phyloP scores from a whole-genome alignment of 2,888 invertebrate genomes.

The Busseola fusca region DNA sequence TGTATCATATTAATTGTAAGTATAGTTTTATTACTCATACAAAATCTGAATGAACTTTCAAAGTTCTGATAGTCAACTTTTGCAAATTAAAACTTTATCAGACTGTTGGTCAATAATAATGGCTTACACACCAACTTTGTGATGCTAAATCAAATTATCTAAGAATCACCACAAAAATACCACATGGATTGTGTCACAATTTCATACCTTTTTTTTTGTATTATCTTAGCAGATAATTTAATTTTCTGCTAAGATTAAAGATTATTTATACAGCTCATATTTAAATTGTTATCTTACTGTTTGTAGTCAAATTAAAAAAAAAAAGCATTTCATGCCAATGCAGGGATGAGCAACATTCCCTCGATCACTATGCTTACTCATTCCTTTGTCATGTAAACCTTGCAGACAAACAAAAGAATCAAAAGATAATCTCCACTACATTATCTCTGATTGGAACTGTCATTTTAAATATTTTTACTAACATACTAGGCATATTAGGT shows the following conservation, averaged over 20 bases:
- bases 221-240: background rate
- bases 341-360: no score
- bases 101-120: background rate
- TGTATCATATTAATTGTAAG: background rate
- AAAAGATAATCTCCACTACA: background rate
- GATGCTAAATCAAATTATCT: background rate
- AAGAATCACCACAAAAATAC: background rate
- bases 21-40: background rate
- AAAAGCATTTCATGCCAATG: background rate
- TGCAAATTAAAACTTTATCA: background rate
- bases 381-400: conserved; percentile 24
- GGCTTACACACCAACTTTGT: background rate
- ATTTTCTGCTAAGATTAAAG: no score
- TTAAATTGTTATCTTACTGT: background rate
- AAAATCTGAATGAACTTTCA: background rate
- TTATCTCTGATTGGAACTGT: background rate
- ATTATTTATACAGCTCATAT: background rate
- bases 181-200: background rate
- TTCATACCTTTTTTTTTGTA: conserved; percentile 1
- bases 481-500: background rate
- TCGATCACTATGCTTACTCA: conserved; percentile 1
- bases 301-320: background rate
- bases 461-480: background rate
- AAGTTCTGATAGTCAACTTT: background rate
- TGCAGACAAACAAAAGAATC: conserved; percentile 4